Base-by-base conservation (phyloP, 2,888 invertebrate genomes). In the Augochlorella aurata region DNA sequence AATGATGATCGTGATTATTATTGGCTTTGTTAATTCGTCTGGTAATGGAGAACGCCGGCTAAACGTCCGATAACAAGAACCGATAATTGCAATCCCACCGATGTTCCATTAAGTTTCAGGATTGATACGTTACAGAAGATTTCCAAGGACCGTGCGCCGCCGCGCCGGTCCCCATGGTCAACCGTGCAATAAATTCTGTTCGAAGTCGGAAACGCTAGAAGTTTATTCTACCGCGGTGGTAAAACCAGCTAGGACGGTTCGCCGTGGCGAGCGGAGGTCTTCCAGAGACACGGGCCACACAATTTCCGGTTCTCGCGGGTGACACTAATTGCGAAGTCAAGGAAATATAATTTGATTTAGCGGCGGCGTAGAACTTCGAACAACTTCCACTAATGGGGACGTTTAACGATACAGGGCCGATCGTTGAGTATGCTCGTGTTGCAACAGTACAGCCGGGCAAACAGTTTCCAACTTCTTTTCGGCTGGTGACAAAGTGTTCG, bases 21-120 rank as follows among this genome's bases (percentile, higher is more conserved):
- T 24, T 21, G 12, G 54, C 54, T 58, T 58, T 58, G 54, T 24
- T 58, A 58, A 21, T n/a, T 24, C 21, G 54, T 21, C 21, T 7
- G 21, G 1, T 14, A 14, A 58, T 14, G 21, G 54, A 58, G 14
- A 21, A 54, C 21, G 54, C 54, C 4, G 54, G 21, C 21, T 58
- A 58, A 21, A 54, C 21, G 54, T 21, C 4, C 21, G 21, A 58
- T 58, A 58, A 58, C 54, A 58, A 58, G 54, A 58, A 21, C 21
- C 54, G 54, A 58, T 71, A 71, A 71, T 71, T 71, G 54, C 70
- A 24, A 14, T 58, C 18, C 44, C 44, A 54, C 44, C 47, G 47
- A 12, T 16, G 47, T 47, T 58, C 45, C 54, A 61, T 71, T 47
- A 71, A 71, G 58, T 71, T 71, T 47, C 61, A 72, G 50, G 73